Evolutionary conservation across 2,888 invertebrate species (phyloP), one percentile per base, ranked within the genome.

Genomic region (Melanchra persicariae): DNA sequence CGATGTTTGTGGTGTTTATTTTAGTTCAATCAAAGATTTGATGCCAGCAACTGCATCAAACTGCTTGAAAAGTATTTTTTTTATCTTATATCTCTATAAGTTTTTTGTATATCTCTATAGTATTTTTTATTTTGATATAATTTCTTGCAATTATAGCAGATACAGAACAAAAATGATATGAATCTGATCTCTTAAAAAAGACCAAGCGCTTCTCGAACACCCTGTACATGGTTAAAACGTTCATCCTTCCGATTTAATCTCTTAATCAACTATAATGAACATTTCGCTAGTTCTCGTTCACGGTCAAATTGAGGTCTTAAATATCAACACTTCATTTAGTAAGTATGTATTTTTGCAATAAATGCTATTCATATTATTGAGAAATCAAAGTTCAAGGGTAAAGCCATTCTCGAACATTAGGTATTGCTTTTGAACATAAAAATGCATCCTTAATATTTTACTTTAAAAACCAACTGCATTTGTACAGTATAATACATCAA

Each of bases 331-430:
- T 34, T 55, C 1, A 26, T 22, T 67, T 19, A 9, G 24, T 52
- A n/a, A n/a, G n/a, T n/a, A 30, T 26, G 9, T 65, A 57, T 30
- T 52, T 70, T 70, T 24, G 22, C 49, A 72, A 30, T 60, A 26
- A 72, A 43, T 52, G 26, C 45, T 45, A 24, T 52, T 40, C 26
- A 51, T 60, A 19, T 60, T 24, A 72, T 60, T 74, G 26, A 59
- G 34, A 57, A 73, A 60, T 73, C 22, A 43, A 79, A 74, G 74
- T 73, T 74, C 61, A 74, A 73, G 79, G 73, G 43, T 55, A 55
- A 49, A 72, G 0, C 5, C 26, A 51, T 45, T 73, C 26, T 34
- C n/a, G 7, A 47, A 43, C 26, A 37, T 45, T 43, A 37, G 22
- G 8, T 57, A 43, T 69, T 37, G 30, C 19, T 64, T 71, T 54